These are phyloP conservation scores for Cecropterus lyciades DNA, from an alignment of 1,140 invertebrate species.

Conservation along the genomic window DNA sequence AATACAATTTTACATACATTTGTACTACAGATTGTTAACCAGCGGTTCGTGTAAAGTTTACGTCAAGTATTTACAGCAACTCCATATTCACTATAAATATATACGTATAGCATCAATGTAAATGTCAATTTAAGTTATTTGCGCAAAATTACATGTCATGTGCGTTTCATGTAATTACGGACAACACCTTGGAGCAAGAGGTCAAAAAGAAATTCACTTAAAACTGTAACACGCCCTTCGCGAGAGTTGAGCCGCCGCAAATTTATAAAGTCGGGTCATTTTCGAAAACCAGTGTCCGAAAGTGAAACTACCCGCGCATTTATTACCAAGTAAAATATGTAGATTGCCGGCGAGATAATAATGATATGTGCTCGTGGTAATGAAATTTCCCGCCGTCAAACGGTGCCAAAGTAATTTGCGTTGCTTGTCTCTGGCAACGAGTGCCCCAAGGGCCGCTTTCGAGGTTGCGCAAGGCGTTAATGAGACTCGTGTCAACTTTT, in stretches of 20 bases:
- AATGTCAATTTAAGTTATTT: slow-evolving; percentile 79
- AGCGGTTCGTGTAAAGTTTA: slow-evolving; percentile 31
- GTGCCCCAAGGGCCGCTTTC: slow-evolving; percentile 79
- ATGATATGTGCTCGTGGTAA: slow-evolving; percentile 84
- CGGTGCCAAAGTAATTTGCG: slow-evolving; percentile 84
- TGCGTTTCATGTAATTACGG: slow-evolving; percentile 69
- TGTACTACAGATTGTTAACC: slow-evolving; percentile 5
- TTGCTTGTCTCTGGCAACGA: slow-evolving; percentile 77
- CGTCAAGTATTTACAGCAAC: slow-evolving; percentile 42
- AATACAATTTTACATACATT: slow-evolving; percentile 22
- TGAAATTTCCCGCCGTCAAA: slow-evolving; percentile 84
- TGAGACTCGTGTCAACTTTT: slow-evolving; percentile 66
- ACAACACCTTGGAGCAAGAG: slow-evolving; percentile 78
- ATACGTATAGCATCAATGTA: slow-evolving; percentile 49
- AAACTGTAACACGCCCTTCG: slow-evolving; percentile 82
- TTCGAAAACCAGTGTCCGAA: slow-evolving; percentile 82
- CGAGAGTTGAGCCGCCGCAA: slow-evolving; percentile 57
- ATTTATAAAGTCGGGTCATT: slow-evolving; percentile 79
- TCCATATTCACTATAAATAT: slow-evolving; percentile 36
- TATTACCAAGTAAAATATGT: slow-evolving; percentile 83
- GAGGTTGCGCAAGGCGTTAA: slow-evolving; percentile 77
- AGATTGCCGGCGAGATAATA: slow-evolving; percentile 82
- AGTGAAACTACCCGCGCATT: slow-evolving; percentile 81
- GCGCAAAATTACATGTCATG: slow-evolving; percentile 74
- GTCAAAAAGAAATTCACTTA: slow-evolving; percentile 84